Conservation (phyloP, 1,140 invertebrate genomes). For the Magallana ariakensis region DNA sequence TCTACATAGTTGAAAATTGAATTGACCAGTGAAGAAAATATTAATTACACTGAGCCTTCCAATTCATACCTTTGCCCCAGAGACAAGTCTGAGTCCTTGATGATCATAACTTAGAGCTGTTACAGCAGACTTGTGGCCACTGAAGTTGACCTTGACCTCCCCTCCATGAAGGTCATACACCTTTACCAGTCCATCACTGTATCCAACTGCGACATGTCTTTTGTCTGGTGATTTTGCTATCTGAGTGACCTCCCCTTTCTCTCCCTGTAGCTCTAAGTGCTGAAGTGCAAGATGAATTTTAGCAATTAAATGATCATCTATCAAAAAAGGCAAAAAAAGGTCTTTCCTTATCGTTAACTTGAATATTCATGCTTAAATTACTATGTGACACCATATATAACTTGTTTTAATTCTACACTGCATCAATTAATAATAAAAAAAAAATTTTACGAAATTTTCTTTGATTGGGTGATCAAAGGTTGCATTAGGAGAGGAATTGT, state of each 20-base stretch:
- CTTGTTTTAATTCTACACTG: too few species aligned
- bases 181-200: slow-evolving; percentile 92
- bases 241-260: slow-evolving; percentile 88
- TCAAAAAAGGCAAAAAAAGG: not conserved
- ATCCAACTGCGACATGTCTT: slow-evolving; percentile 92
- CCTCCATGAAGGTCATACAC: slow-evolving; percentile 85
- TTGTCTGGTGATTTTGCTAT: slow-evolving; percentile 87
- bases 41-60: too few species aligned
- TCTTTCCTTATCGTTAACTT: not conserved
- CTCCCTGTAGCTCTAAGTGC: slow-evolving; percentile 82
- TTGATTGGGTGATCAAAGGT: too few species aligned
- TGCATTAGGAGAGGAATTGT: too few species aligned
- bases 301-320: not conserved
- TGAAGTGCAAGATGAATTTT: slow-evolving; percentile 54
- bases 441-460: too few species aligned
- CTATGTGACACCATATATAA: too few species aligned
- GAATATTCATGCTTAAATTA: too few species aligned
- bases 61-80: slow-evolving; percentile 88
- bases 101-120: slow-evolving; percentile 90
- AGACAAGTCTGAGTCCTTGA: slow-evolving; percentile 89
- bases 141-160: slow-evolving; percentile 88
- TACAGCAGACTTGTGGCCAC: slow-evolving; percentile 93
- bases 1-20: too few species aligned
- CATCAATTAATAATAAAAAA: too few species aligned
- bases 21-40: too few species aligned